These are phyloP conservation scores for Phoxinus dragarum DNA, from an alignment of 2,797 vertebrate genomes.

Conservation along the genomic window DNA sequence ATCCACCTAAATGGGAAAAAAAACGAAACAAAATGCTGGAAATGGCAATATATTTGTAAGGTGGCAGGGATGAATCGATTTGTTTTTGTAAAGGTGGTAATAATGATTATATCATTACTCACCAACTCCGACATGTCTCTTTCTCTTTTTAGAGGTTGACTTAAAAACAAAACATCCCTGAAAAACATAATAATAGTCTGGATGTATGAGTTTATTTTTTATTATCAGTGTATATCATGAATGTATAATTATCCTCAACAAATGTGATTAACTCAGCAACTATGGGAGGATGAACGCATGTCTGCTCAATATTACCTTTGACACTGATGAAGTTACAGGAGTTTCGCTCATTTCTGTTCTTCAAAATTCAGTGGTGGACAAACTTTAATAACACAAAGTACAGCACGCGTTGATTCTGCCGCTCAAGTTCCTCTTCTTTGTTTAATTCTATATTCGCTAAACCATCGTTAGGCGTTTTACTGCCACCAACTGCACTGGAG, in stretches of 20 bases:
- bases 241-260: background rate
- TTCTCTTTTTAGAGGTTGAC: slow-evolving; percentile 87
- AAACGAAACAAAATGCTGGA: slow-evolving; percentile 42
- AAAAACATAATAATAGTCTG: slow-evolving; percentile 41
- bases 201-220: background rate
- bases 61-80: background rate
- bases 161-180: slow-evolving; percentile 99
- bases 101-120: slow-evolving; percentile 60
- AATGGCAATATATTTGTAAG: background rate
- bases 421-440: background rate
- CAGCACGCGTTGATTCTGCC: background rate
- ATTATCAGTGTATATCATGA: background rate
- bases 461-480: background rate
- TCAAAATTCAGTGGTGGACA: too few species aligned
- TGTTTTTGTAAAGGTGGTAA: background rate
- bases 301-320: slow-evolving; percentile 20
- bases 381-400: background rate
- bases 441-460: background rate
- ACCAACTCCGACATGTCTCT: slow-evolving; percentile 77
- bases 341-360: slow-evolving; percentile 25
- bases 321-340: slow-evolving; percentile 29
- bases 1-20: slow-evolving; percentile 72
- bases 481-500: background rate
- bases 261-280: background rate
- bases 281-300: background rate